These are phyloP conservation scores for Drosophila demipolita DNA, from an alignment of 2,888 invertebrate species.

Conservation along the genomic window DNA sequence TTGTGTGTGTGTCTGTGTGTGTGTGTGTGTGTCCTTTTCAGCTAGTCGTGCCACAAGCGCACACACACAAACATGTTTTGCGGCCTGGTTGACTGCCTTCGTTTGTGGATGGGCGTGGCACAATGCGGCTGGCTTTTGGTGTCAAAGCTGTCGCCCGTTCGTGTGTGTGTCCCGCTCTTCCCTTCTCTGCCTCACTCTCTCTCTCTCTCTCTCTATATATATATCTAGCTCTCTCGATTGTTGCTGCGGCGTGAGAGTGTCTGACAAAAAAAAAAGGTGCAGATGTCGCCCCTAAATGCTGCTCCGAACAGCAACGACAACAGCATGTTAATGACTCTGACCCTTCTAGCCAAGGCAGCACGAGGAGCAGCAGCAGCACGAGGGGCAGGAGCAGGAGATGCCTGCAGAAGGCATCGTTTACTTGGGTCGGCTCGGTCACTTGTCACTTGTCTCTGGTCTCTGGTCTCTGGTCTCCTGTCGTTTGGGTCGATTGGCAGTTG, in stretches of 20 bases:
- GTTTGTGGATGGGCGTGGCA: slow-evolving; percentile 62
- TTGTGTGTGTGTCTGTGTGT: slow-evolving; percentile 22
- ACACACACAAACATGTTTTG: slow-evolving; percentile 47
- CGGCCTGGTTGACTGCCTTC: slow-evolving; percentile 19
- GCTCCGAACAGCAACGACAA: slow-evolving; percentile 60
- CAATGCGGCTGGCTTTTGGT: slow-evolving; percentile 71
- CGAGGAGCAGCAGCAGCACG: background rate
- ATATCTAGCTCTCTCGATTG: slow-evolving; percentile 1
- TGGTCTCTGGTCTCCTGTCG: slow-evolving; percentile 38
- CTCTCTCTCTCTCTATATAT: background rate
- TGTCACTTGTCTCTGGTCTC: slow-evolving; percentile 17
- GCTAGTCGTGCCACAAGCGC: slow-evolving; percentile 33
- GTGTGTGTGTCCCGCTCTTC: background rate
- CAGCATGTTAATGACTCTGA: slow-evolving; percentile 81
- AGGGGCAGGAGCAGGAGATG: background rate
- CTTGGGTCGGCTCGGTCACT: slow-evolving; percentile 67
- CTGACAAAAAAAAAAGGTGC: slow-evolving; percentile 69
- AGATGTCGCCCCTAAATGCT: slow-evolving; percentile 75
- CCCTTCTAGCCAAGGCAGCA: slow-evolving; percentile 51
- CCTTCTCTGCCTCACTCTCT: background rate
- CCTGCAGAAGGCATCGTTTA: slow-evolving; percentile 38
- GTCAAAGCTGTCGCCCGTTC: slow-evolving; percentile 69
- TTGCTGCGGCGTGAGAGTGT: slow-evolving; percentile 45
- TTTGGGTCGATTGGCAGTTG: slow-evolving; percentile 51
- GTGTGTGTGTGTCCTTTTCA: slow-evolving; percentile 27